Base-by-base conservation (phyloP, 2,797 vertebrate genomes). In the Adrianichthys oophorus region DNA sequence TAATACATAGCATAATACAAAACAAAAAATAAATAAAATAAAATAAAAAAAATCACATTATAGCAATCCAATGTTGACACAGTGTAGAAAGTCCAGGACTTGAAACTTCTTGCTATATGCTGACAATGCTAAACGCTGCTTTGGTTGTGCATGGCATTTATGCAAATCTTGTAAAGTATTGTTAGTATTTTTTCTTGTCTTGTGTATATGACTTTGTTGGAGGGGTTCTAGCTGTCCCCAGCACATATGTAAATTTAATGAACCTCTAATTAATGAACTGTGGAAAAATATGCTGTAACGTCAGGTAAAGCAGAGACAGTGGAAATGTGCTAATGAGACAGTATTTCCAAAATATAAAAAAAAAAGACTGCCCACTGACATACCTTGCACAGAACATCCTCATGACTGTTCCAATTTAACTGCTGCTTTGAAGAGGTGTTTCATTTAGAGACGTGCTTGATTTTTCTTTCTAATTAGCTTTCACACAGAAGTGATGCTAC, bases 161-260 rank as follows among this genome's bases (percentile, higher is more conserved):
- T 43, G 7, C 19, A 5, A 50, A 4, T 41, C 8, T 51, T 23
- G 55, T 6, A 29, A 15, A 23, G 23, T 45, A 8, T 45, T 17
- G 18, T 10, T 45, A 48, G 19, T 24, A 49, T 74, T 37, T 4
- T 55, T 23, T 54, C 24, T n/a, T 57, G 8, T 45, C 15, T 15
- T 7, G 19, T 52, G 23, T 65, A 40, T 18, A 15, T 51, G 58
- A 29, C 26, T 50, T 44, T 5, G 54, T 15, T 59, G 32, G 32
- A 12, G 32, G 14, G 40, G 37, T 48, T 24, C 23, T 10, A 6
- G 24, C 21, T 10, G 19, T 24, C 53, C 29, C 40, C 13, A 52
- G 47, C 1, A 51, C 70, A 62, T 70, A 78, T 76, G 76, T 45
- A 60, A 72, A 68, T 81, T n/a, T 42, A 19, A 66, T 65, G 54